Conservation (phyloP, 92 coral and sea anemone genomes). For the Phenganax marumi region DNA sequence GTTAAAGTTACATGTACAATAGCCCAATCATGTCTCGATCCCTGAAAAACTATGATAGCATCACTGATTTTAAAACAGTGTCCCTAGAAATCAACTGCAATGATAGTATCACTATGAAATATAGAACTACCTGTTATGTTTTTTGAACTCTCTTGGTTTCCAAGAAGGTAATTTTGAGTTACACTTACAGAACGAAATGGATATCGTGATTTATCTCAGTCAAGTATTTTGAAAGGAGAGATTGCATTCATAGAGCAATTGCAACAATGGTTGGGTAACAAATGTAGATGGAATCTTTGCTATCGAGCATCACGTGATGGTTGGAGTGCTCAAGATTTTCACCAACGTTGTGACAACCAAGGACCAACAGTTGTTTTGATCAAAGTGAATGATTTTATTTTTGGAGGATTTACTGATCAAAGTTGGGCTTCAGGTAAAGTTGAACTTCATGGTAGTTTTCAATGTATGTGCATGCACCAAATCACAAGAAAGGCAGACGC, state of each 20-base stretch:
- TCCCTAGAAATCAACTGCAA: too few relatives aligned
- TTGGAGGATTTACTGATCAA: constrained; percentile 32
- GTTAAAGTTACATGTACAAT: too few relatives aligned
- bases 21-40: too few relatives aligned
- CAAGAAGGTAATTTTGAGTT: not conserved
- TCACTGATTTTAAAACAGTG: too few relatives aligned
- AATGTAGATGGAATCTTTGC: constrained; percentile 26
- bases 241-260: not conserved
- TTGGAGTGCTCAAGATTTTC: constrained; percentile 17
- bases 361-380: constrained; percentile 27
- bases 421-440: constrained; percentile 27
- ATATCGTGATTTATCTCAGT: not conserved
- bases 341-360: constrained; percentile 6
- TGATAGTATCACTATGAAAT: too few relatives aligned
- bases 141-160: too few relatives aligned
- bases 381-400: constrained; percentile 11
- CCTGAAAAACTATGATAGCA: too few relatives aligned
- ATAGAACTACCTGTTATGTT: too few relatives aligned
- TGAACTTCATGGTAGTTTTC: not conserved
- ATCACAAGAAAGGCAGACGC: too few relatives aligned
- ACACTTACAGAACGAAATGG: not conserved
- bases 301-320: constrained; percentile 29
- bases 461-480: not conserved
- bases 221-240: constrained; percentile 3
- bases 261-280: constrained; percentile 1